Percentiles rank a stretch among this genome's conserved stretches.
Conservation (phyloP, 1,140 invertebrate species). For the Pseudoatta argentina region DNA sequence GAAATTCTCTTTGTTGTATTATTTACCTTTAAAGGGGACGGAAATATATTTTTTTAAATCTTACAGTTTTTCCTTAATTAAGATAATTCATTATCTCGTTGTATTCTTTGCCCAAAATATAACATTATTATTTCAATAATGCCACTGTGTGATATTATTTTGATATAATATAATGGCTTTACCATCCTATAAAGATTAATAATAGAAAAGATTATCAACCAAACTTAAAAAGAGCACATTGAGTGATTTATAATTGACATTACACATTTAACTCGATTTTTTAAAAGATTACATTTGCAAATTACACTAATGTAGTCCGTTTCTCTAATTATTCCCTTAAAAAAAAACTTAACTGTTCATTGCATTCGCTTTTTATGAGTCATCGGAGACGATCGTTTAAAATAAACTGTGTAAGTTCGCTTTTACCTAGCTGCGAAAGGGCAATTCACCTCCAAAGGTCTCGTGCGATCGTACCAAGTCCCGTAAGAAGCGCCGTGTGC, state of each 20-base stretch:
- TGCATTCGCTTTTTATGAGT: background rate
- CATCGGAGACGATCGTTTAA: background rate
- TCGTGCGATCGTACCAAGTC: background rate
- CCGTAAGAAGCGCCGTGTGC: slow-evolving; percentile 20
- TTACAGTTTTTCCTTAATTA: no score
- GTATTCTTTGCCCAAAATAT: no score
- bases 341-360: background rate
- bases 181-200: no score
- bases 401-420: background rate
- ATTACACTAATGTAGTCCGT: background rate
- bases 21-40: no score
- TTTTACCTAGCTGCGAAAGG: background rate
- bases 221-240: background rate
- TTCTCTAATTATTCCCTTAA: background rate
- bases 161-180: no score
- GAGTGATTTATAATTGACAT: background rate
- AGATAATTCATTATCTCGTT: no score
- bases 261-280: background rate
- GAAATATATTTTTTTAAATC: no score
- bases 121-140: no score
- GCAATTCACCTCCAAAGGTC: background rate
- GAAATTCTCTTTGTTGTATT: background rate
- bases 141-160: no score
- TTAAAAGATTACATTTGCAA: background rate
- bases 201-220: background rate